Conservation (phyloP, 2,113 vertebrate species). For the Guaruba guarouba region DNA sequence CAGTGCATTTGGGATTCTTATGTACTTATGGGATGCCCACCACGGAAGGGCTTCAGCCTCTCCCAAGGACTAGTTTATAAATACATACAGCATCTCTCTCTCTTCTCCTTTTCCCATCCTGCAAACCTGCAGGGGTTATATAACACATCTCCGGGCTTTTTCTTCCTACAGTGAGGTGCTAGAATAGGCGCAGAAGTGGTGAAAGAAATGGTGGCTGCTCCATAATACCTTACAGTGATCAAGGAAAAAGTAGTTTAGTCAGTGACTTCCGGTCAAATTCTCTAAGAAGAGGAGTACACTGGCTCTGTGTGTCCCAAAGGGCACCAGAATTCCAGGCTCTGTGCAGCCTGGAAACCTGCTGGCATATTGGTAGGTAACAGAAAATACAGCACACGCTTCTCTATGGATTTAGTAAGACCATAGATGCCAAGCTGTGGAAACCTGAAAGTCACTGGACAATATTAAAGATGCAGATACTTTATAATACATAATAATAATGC, state of each 20-base stretch:
- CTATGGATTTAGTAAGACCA: neutral
- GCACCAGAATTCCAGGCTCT: neutral
- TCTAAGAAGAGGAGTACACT: neutral
- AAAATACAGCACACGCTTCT: neutral
- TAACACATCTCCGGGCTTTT: neutral
- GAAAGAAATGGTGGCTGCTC: neutral
- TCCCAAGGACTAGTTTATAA: neutral
- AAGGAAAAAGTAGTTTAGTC: neutral
- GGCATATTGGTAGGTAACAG: neutral
- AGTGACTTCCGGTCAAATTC: neutral
- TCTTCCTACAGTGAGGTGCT: accelerated
- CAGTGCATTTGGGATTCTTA: neutral
- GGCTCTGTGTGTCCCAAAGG: neutral
- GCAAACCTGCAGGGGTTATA: neutral
- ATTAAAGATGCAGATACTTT: neutral
- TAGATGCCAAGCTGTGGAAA: neutral
- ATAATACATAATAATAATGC: neutral
- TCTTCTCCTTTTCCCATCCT: neutral
- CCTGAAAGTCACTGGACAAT: neutral
- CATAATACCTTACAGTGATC: neutral
- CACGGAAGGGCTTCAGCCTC: neutral
- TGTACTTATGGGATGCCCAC: neutral
- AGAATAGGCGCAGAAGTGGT: neutral
- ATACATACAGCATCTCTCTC: neutral
- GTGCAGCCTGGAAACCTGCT: neutral